These are phyloP conservation scores for Drosophila buzzatii DNA, from an alignment of 2,888 invertebrate species.

Conservation along the genomic window DNA sequence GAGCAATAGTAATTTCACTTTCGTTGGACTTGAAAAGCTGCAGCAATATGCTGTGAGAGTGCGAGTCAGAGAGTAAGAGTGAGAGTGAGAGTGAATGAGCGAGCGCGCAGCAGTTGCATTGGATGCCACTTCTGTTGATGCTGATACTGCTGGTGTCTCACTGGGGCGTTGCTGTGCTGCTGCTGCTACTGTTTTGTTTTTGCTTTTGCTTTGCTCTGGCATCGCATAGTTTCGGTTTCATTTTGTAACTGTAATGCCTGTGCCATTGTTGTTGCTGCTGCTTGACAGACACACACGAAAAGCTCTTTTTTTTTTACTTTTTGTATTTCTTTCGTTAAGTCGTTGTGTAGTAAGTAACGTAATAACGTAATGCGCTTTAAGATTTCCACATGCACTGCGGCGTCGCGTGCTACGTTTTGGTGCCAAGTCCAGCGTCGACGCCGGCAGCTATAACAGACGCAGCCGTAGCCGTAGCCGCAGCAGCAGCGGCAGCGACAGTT, in stretches of 20 bases:
- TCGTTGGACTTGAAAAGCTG: conserved; percentile 81
- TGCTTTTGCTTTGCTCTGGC: conserved; percentile 37
- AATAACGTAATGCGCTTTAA: conserved; percentile 73
- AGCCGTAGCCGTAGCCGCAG: neutral
- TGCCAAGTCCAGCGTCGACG: conserved; percentile 82
- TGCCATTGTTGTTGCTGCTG: conserved; percentile 56
- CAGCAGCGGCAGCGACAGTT: conserved; percentile 15
- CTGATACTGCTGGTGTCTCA: conserved; percentile 37
- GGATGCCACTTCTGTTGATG: conserved; percentile 45
- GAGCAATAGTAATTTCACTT: conserved; percentile 72
- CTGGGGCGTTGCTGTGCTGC: conserved; percentile 59
- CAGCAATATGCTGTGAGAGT: conserved; percentile 52
- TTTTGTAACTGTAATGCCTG: conserved; percentile 78
- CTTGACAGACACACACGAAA: conserved; percentile 43
- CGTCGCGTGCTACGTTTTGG: conserved; percentile 73
- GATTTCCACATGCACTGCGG: conserved; percentile 70
- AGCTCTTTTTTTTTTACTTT: conserved; percentile 35
- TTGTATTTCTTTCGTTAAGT: conserved; percentile 26
- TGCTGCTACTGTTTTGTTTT: conserved; percentile 34
- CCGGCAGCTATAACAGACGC: conserved; percentile 11
- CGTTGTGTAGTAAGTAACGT: conserved; percentile 54
- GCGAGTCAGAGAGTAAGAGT: conserved; percentile 32
- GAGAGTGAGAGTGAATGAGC: conserved; percentile 23
- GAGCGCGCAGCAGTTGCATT: conserved; percentile 53
- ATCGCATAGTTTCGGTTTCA: conserved; percentile 66